phyloP scores from a whole-genome alignment of 1,140 invertebrate species.

The Drosophila saltans region DNA sequence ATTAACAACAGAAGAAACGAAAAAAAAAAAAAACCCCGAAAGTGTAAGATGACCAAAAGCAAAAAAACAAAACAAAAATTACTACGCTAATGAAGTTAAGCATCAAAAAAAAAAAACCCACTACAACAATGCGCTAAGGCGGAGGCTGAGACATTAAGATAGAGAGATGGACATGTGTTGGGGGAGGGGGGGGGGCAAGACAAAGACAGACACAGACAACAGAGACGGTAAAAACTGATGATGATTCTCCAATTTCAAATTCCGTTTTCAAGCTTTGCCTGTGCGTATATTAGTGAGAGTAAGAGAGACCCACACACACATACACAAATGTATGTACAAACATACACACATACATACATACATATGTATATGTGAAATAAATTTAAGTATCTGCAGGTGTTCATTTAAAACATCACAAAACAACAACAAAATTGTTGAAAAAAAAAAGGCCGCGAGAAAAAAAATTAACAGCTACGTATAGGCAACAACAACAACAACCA shows the following conservation, averaged over 20 bases:
- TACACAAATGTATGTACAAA: constrained; percentile 20
- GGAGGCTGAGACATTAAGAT: constrained; percentile 27
- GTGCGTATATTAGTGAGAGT: constrained; percentile 29
- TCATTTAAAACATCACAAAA: constrained; percentile 80
- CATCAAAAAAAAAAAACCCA: constrained; percentile 14
- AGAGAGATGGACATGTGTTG: not conserved
- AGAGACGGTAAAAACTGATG: constrained; percentile 46
- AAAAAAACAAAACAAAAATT: constrained; percentile 37
- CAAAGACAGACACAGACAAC: constrained; percentile 6
- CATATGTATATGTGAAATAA: constrained; percentile 60
- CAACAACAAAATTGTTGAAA: constrained; percentile 65
- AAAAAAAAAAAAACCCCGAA: constrained; percentile 20
- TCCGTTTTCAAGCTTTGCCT: constrained; percentile 66
- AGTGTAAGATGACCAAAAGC: constrained; percentile 33
- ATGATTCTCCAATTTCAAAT: constrained; percentile 81
- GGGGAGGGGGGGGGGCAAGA: constrained; percentile 14
- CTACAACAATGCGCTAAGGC: constrained; percentile 36
- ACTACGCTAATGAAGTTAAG: constrained; percentile 74
- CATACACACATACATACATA: constrained; percentile 17
- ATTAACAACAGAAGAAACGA: constrained; percentile 28
- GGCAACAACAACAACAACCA: constrained; percentile 63
- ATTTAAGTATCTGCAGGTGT: constrained; percentile 83
- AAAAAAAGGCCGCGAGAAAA: constrained; percentile 47
- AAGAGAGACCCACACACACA: constrained; percentile 5
- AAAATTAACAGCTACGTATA: constrained; percentile 71